Evolutionary conservation across 2,797 vertebrate species (phyloP).

Genomic region (Peromyscus nudipes): DNA sequence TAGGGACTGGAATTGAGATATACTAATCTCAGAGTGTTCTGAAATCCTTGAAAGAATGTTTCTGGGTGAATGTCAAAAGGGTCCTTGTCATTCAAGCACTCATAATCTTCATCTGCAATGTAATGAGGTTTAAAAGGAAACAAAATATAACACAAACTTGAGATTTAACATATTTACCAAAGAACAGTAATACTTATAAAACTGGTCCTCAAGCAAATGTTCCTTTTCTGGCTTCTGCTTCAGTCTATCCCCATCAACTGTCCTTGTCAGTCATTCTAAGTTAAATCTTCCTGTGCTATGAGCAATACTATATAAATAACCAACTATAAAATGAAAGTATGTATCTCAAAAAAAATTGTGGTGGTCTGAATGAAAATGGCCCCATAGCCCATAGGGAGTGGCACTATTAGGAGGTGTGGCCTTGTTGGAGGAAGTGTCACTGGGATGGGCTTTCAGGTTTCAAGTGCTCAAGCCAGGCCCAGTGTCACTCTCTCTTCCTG

Average conservation of each 20-base stretch:
- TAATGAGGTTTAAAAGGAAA: slow-evolving; percentile 29
- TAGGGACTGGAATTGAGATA: slow-evolving; percentile 19
- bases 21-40: slow-evolving; percentile 44
- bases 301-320: slow-evolving; percentile 28
- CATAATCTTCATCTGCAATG: slow-evolving; percentile 9
- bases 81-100: neutral
- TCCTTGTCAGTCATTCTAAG: slow-evolving; percentile 12
- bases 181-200: slow-evolving; percentile 68
- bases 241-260: slow-evolving; percentile 52
- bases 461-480: neutral
- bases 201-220: slow-evolving; percentile 2
- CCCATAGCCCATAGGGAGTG: neutral
- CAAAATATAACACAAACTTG: slow-evolving; percentile 23
- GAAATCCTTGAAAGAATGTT: slow-evolving; percentile 31
- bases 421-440: neutral
- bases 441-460: neutral
- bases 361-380: neutral
- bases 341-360: neutral
- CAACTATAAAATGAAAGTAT: slow-evolving; percentile 30
- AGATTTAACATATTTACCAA: slow-evolving; percentile 15
- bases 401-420: neutral
- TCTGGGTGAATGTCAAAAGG: neutral
- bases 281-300: neutral
- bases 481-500: neutral
- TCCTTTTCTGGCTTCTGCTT: slow-evolving; percentile 30